Base-by-base conservation (phyloP, 2,797 vertebrate species). In the Myripristis murdjan region DNA sequence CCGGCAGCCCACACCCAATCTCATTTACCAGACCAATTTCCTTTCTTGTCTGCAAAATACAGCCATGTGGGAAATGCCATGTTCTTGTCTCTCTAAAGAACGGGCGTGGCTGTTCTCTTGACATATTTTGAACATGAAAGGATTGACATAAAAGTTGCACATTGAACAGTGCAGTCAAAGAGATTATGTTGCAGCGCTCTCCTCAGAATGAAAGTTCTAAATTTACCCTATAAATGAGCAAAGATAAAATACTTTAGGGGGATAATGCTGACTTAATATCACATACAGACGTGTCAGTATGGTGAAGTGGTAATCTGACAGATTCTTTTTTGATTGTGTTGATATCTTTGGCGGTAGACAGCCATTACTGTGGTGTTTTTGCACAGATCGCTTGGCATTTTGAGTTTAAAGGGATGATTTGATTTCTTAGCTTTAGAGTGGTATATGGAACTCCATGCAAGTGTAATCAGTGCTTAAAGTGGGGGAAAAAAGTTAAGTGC, bases 21-120 rank as follows among this genome's bases (percentile, higher is more conserved):
- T 87, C 73, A 83, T 86, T 81, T 76, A 81, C 71, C 54, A 77
- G 14, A 72, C 65, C 73, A 67, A 81, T 83, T 81, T 86, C 16
- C 69, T 79, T 26, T 73, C 79, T 79, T 46, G 53, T 71, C 69
- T 75, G 54, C 33, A 57, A 78, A 79, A 35, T 52, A 62, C 28
- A 68, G 48, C 35, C 74, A 65, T 81, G 75, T 74, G 49, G 56
- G 63, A 77, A 71, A 70, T 46, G 59, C 63, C 75, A 79, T 53
- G 56, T 62, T 66, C 66, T 64, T 73, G 63, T 77, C 75, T 74
- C 28, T 55, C 23, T 48, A 31, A 52, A 61, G 28, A 70, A 60
- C 71, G 62, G 47, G 59, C 76, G 28, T 53, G 20, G 2, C 37
- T 12, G 31, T 70, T 71, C 18, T 47, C n/a, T 55, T 68, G 64